These are phyloP conservation scores for Onychostoma macrolepis DNA, from an alignment of 2,113 vertebrate genomes.

Conservation along the genomic window DNA sequence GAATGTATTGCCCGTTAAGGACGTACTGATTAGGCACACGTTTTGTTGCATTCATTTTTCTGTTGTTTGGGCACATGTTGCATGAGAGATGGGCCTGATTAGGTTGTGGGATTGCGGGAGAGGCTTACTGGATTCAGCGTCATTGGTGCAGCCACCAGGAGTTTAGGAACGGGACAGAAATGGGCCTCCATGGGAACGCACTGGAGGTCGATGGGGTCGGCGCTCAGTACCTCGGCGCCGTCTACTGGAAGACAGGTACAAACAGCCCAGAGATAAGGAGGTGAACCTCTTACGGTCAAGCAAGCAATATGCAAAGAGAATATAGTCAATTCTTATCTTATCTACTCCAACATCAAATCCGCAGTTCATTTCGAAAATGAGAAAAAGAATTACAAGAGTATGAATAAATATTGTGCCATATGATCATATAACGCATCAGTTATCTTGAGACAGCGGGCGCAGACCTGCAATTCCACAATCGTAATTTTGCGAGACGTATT, in stretches of 20 bases:
- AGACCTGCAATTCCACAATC: slow-evolving; percentile 7
- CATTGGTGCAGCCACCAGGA: slow-evolving; percentile 80
- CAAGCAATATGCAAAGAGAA: slow-evolving; percentile 21
- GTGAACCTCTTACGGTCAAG: background rate
- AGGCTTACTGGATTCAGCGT: slow-evolving; percentile 89
- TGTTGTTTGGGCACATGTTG: slow-evolving; percentile 46
- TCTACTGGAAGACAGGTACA: slow-evolving; percentile 76
- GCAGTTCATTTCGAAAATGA: background rate
- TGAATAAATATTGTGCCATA: slow-evolving; percentile 30
- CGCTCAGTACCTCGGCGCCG: slow-evolving; percentile 87
- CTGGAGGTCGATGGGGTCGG: slow-evolving; percentile 84
- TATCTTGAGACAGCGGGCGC: background rate
- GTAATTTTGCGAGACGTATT: slow-evolving; percentile 27
- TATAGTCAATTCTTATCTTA: slow-evolving; percentile 2
- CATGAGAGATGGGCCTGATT: slow-evolving; percentile 52
- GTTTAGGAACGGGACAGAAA: slow-evolving; percentile 83
- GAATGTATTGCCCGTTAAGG: slow-evolving; percentile 62
- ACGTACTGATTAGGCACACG: slow-evolving; percentile 74
- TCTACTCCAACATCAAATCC: background rate
- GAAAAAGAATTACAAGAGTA: background rate
- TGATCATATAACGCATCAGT: slow-evolving; percentile 10
- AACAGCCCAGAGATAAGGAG: slow-evolving; percentile 28
- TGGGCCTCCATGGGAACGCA: slow-evolving; percentile 86
- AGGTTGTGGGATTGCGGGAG: slow-evolving; percentile 80
- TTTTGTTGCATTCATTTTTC: slow-evolving; percentile 71